Base-by-base conservation (phyloP, 2,888 invertebrate genomes). In the Drosophila limbata region DNA sequence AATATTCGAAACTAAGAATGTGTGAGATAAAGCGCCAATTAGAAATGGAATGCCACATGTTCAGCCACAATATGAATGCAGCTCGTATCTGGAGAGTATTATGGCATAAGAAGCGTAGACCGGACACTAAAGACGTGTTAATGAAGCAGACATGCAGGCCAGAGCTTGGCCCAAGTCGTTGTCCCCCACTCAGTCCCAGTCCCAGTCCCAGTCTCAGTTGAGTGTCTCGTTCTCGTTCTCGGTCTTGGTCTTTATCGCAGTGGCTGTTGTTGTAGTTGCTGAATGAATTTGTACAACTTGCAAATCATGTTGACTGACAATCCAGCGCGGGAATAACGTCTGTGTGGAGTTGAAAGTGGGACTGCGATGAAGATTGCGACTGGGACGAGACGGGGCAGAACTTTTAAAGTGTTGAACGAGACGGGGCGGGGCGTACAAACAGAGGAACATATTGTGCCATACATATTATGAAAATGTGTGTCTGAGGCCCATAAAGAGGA, bases 291-390 rank as follows among this genome's bases (percentile, higher is more conserved):
- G 88, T 77, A 81, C 79, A 82, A 84, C 77, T 85, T 85, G 84
- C 85, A 85, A 85, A 89, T 85, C 85, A 85, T 89, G 88, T 85
- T 82, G 88, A 88, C 84, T 81, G 87, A 89, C 86, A 67, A 71
- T 61, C 48, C 52, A 66, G 45, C 25, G 64, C 69, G 69, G 52
- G 56, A 55, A 64, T 40, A 56, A 52, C 21, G 51, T 37, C 60
- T 48, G 44, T 28, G 21, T 19, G 35, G 15, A 33, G 17, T 28
- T 40, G 63, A 31, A 15, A 19, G 11, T 53, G 62, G 52, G 17
- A 53, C 10, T 40, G 53, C 15, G 40, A 42, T 47, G 42, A 70
- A 8, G n/a, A 19, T 5, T 40, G 65, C 40, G 31, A 25, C 15
- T 25, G 25, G 10, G 31, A 44, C 15, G 17, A 25, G 55, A 19